phyloP scores from a whole-genome alignment of 2,113 vertebrate species.

The Zosterops pallidus region DNA sequence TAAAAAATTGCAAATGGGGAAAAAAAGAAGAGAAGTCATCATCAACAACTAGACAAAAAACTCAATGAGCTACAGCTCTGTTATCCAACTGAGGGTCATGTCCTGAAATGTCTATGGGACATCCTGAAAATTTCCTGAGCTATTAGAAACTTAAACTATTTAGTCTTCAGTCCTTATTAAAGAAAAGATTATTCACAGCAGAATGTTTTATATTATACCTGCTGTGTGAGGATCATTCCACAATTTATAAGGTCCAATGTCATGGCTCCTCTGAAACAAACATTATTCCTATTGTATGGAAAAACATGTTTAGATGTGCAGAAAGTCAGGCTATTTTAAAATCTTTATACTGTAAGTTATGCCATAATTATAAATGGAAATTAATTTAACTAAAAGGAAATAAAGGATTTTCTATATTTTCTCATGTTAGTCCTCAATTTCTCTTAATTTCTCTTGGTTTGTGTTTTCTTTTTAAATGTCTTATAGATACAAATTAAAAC shows the following conservation, averaged over 20 bases:
- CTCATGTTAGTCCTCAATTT: not conserved
- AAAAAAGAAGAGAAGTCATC: conserved; percentile 28
- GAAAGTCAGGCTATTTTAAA: not conserved
- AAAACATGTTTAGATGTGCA: not conserved
- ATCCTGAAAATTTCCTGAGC: conserved; percentile 20
- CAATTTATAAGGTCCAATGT: not conserved
- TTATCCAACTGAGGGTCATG: not conserved
- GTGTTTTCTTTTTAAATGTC: not conserved
- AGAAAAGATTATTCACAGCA: conserved; percentile 7
- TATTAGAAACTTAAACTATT: conserved; percentile 19
- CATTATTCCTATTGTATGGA: not conserved
- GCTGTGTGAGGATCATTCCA: not conserved
- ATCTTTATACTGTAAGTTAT: not conserved
- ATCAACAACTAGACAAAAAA: not conserved
- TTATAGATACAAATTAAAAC: not conserved
- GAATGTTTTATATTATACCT: not conserved
- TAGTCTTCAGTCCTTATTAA: conserved; percentile 3
- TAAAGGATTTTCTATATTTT: not conserved
- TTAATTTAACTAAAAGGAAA: not conserved
- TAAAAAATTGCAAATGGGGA: not conserved
- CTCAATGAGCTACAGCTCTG: not conserved
- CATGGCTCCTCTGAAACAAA: not conserved
- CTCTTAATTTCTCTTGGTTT: not conserved
- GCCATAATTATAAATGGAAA: not conserved
- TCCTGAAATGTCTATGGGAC: conserved; percentile 17